These are phyloP conservation scores for Aphidius ervi DNA, from an alignment of 1,140 invertebrate species.

Conservation along the genomic window DNA sequence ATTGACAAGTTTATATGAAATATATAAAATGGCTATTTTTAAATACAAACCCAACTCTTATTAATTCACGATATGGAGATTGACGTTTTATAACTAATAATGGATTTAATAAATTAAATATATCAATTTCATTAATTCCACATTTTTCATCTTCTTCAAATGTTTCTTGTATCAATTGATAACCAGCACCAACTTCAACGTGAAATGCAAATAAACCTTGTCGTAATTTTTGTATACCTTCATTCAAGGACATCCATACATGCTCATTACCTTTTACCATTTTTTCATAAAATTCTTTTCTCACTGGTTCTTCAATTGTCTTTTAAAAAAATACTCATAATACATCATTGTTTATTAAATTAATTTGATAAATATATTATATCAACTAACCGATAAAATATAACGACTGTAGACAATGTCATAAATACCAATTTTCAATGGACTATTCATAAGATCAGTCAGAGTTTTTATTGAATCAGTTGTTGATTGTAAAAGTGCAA, in stretches of 20 bases:
- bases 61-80: constrained; percentile 59
- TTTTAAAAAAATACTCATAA: not conserved
- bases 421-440: constrained; percentile 58
- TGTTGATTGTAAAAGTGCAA: constrained; percentile 62
- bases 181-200: constrained; percentile 58
- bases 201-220: constrained; percentile 64
- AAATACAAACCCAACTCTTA: constrained; percentile 56
- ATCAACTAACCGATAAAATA: constrained; percentile 60
- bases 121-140: constrained; percentile 61
- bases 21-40: not conserved
- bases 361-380: not conserved
- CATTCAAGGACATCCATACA: constrained; percentile 56
- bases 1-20: not conserved
- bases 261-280: constrained; percentile 52
- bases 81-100: constrained; percentile 58
- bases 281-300: constrained; percentile 58
- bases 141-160: constrained; percentile 66
- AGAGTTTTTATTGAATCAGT: constrained; percentile 58
- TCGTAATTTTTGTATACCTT: constrained; percentile 57
- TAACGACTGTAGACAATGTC: constrained; percentile 59
- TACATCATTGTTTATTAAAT: not conserved
- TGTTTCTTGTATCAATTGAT: constrained; percentile 61
- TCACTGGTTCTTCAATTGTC: constrained; percentile 55
- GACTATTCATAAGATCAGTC: constrained; percentile 57
- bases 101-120: constrained; percentile 58